Percentiles rank a stretch among this genome's conserved stretches.
These are phyloP conservation scores for Eulemur rufifrons DNA, from an alignment of 2,113 vertebrate genomes.

Conservation along the genomic window DNA sequence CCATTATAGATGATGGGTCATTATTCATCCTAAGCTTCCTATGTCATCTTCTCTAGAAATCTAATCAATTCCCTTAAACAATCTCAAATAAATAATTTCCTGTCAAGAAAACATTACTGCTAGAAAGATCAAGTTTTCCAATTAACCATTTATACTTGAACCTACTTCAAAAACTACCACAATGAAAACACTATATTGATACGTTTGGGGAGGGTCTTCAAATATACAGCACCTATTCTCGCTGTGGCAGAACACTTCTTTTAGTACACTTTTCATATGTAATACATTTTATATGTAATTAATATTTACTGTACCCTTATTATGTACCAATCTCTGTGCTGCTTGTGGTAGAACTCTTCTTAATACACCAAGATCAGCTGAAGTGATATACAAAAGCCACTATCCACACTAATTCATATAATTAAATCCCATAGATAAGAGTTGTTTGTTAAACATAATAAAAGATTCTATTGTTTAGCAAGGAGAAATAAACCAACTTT, in stretches of 20 bases:
- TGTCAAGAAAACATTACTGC: not conserved
- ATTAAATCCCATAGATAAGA: not conserved
- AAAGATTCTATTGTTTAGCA: not conserved
- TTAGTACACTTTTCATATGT: not conserved
- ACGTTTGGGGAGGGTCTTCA: not conserved
- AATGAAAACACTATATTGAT: not conserved
- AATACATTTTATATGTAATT: not conserved
- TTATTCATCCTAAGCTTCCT: not conserved
- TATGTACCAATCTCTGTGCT: not conserved
- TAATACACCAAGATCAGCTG: not conserved
- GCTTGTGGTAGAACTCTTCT: not conserved
- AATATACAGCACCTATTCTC: not conserved
- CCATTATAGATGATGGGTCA: not conserved
- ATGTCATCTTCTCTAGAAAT: not conserved
- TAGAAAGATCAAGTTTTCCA: not conserved
- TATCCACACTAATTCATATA: not conserved
- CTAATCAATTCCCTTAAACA: conserved; percentile 21
- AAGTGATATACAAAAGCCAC: not conserved
- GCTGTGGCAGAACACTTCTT: not conserved
- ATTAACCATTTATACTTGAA: conserved; percentile 24
- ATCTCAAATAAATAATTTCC: conserved; percentile 49
- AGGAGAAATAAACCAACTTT: not conserved
- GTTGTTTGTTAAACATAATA: not conserved
- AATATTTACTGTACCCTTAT: not conserved
- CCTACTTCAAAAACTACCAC: conserved; percentile 18